A percentile compares a stretch with the other conserved stretches of the same genome.
phyloP scores from a whole-genome alignment of 2,113 vertebrate genomes.

The Alethe castanea region DNA sequence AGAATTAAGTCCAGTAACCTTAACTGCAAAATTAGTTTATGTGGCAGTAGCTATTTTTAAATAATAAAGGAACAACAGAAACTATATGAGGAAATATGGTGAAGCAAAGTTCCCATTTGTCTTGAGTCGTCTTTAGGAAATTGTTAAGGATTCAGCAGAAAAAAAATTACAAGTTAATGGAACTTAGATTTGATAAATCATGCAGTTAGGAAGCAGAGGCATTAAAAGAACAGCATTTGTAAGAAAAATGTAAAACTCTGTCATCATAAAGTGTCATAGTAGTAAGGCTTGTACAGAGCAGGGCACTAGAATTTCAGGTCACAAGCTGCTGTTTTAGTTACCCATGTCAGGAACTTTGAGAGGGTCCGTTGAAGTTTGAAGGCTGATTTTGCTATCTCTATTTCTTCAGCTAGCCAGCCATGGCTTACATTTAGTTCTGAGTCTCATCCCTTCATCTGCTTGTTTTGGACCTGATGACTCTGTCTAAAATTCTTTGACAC shows the following conservation, averaged over 20 bases:
- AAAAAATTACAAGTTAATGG: conserved; percentile 54
- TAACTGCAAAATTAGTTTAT: conserved; percentile 9
- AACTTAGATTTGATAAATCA: neutral
- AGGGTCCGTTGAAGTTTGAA: neutral
- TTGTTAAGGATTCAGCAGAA: conserved; percentile 18
- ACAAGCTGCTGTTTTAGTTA: neutral
- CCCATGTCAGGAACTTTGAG: neutral
- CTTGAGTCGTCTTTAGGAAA: conserved; percentile 16
- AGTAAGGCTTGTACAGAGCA: neutral
- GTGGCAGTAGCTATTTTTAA: neutral
- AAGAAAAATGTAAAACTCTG: neutral
- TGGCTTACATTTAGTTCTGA: neutral
- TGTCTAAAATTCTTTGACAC: conserved; percentile 26
- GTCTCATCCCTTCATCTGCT: conserved; percentile 11
- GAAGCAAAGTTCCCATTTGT: conserved; percentile 30
- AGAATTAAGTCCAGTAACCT: neutral
- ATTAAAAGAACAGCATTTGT: conserved; percentile 37
- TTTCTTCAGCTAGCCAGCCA: neutral
- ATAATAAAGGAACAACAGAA: neutral
- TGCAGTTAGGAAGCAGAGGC: neutral
- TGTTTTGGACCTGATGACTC: neutral
- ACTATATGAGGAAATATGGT: neutral
- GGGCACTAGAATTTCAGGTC: neutral
- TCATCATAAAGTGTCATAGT: neutral
- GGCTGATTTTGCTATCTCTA: neutral